Evolutionary conservation across 2,113 vertebrate genomes (phyloP).

Genomic region (Collichthys lucidus): DNA sequence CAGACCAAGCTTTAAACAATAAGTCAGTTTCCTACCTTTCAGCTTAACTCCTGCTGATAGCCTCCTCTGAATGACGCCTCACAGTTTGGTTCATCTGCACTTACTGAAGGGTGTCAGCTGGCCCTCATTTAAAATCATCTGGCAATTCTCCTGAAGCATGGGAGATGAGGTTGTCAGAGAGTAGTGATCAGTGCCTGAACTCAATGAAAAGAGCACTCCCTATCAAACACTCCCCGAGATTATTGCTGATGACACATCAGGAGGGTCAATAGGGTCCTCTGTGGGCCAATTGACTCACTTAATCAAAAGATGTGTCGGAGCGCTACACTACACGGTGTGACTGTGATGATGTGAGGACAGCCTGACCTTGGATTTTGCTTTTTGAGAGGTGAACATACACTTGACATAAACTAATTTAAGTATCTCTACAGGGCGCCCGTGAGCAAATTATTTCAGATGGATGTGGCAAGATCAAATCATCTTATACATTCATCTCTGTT

Average conservation of each 20-base stretch:
- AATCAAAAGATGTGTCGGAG: constrained; percentile 69
- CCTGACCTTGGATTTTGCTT: constrained; percentile 64
- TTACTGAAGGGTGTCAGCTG: constrained; percentile 63
- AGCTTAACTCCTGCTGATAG: constrained; percentile 18
- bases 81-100: constrained; percentile 38
- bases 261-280: constrained; percentile 77
- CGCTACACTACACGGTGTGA: constrained; percentile 6
- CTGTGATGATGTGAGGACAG: constrained; percentile 48
- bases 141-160: constrained; percentile 64
- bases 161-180: constrained; percentile 62
- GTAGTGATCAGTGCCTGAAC: constrained; percentile 68
- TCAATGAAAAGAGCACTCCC: constrained; percentile 72
- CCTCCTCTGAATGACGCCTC: constrained; percentile 35
- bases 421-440: constrained; percentile 25
- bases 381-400: constrained; percentile 44
- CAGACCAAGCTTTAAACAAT: not conserved
- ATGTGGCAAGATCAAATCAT: constrained; percentile 46
- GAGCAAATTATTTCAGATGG: constrained; percentile 43
- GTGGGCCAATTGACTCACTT: constrained; percentile 74
- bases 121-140: constrained; percentile 71
- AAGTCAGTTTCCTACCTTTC: constrained; percentile 1
- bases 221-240: constrained; percentile 73
- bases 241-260: constrained; percentile 81
- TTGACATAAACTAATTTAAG: constrained; percentile 50
- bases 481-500: constrained; percentile 1